Conservation (phyloP, 2,797 vertebrate species). For the Microtus californicus region DNA sequence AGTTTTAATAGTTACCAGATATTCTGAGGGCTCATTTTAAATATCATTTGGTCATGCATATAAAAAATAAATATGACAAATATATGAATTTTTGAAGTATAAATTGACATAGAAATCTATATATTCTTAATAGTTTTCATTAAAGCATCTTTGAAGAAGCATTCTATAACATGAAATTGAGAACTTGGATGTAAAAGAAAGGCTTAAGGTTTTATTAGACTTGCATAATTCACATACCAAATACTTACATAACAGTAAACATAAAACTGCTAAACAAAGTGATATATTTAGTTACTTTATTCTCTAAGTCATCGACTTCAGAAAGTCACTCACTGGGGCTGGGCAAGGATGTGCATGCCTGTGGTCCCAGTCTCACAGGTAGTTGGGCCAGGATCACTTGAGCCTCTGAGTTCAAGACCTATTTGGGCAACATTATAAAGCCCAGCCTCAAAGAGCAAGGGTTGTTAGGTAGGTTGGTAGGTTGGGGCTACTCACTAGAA, state of each 20-base stretch:
- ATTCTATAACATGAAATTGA: slow-evolving; percentile 73
- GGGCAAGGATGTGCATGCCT: neutral
- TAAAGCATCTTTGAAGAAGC: slow-evolving; percentile 77
- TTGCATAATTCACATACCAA: slow-evolving; percentile 62
- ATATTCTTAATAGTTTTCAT: slow-evolving; percentile 69
- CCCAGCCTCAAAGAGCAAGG: neutral
- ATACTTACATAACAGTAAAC: slow-evolving; percentile 71
- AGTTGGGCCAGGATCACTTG: neutral
- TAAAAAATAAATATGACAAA: slow-evolving; percentile 83
- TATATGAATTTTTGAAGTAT: slow-evolving; percentile 80
- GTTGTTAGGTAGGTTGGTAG: neutral
- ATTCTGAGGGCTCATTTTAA: slow-evolving; percentile 62
- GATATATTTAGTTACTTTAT: slow-evolving; percentile 48
- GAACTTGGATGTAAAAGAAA: slow-evolving; percentile 68
- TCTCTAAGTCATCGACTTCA: slow-evolving; percentile 40
- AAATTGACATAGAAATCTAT: slow-evolving; percentile 83
- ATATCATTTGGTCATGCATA: slow-evolving; percentile 70
- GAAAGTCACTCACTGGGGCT: slow-evolving; percentile 23
- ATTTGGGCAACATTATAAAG: neutral
- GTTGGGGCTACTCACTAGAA: slow-evolving; percentile 9
- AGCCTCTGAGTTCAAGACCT: neutral
- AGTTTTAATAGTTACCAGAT: slow-evolving; percentile 52
- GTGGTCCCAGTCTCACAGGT: neutral
- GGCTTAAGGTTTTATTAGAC: slow-evolving; percentile 68
- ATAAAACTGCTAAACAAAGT: slow-evolving; percentile 46